Percentiles rank a stretch among this genome's conserved stretches.
Evolutionary conservation across 2,113 vertebrate genomes (phyloP).

Genomic region (Parotia lawesii): DNA sequence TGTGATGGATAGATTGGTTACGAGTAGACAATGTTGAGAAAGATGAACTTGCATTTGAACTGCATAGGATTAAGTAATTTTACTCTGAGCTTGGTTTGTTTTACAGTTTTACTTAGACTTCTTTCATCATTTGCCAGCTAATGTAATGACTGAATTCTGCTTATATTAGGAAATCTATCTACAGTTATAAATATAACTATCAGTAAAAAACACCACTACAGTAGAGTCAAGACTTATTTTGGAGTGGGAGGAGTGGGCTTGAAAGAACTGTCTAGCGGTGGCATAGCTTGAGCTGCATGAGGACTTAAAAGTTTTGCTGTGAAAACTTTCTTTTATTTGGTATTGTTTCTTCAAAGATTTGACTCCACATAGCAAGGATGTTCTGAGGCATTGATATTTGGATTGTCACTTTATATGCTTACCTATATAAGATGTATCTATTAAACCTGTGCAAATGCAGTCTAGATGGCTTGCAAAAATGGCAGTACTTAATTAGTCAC

Average conservation of each 20-base stretch:
- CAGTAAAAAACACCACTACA: neutral
- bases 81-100: neutral
- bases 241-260: neutral
- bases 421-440: neutral
- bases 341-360: neutral
- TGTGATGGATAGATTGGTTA: neutral
- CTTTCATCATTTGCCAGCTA: slow-evolving; percentile 27
- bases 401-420: neutral
- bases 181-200: neutral
- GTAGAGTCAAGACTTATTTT: neutral
- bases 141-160: neutral
- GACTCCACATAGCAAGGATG: neutral
- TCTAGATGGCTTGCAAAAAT: neutral
- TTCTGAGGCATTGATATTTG: neutral
- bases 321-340: neutral
- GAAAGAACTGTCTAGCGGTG: neutral
- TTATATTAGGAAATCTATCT: neutral
- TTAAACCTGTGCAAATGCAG: neutral
- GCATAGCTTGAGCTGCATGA: neutral
- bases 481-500: neutral
- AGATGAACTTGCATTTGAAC: neutral
- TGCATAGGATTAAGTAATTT: neutral
- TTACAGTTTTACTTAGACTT: neutral
- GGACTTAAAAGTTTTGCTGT: neutral
- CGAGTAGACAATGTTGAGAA: neutral